Percentiles rank a stretch among this genome's conserved stretches.
These are phyloP conservation scores for Bombus ignitus DNA, from an alignment of 1,140 invertebrate species.

Conservation along the genomic window DNA sequence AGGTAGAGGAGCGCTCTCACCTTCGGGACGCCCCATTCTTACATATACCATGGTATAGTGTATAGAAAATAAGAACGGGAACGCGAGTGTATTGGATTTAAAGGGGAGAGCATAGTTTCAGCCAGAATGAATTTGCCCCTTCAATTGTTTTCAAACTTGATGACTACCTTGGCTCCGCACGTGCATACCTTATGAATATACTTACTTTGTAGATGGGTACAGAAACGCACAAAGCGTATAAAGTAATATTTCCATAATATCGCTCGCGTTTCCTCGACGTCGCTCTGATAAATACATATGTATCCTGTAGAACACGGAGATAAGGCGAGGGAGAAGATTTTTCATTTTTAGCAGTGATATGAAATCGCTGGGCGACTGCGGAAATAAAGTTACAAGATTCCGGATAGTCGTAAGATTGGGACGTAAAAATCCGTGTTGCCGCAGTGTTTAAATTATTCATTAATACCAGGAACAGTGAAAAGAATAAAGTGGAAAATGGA, in stretches of 20 bases:
- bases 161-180: not conserved
- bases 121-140: not conserved
- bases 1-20: not conserved
- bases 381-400: not conserved
- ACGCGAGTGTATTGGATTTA: not conserved
- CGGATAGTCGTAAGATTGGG: not conserved
- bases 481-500: constrained; percentile 1
- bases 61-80: not conserved
- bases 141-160: not conserved
- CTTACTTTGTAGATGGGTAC: not conserved
- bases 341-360: not conserved
- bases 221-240: not conserved
- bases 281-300: not conserved
- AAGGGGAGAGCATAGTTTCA: constrained; percentile 11
- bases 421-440: not conserved
- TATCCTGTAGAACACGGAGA: not conserved
- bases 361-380: not conserved
- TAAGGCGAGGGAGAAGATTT: not conserved
- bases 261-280: not conserved
- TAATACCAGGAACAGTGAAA: not conserved
- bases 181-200: not conserved
- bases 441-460: constrained; percentile 7
- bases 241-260: not conserved
- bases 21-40: not conserved
- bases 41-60: too few species aligned